Percentiles rank a stretch among this genome's conserved stretches.
These are phyloP conservation scores for Drosophila kohkoa DNA, from an alignment of 1,140 invertebrate species.

Conservation along the genomic window DNA sequence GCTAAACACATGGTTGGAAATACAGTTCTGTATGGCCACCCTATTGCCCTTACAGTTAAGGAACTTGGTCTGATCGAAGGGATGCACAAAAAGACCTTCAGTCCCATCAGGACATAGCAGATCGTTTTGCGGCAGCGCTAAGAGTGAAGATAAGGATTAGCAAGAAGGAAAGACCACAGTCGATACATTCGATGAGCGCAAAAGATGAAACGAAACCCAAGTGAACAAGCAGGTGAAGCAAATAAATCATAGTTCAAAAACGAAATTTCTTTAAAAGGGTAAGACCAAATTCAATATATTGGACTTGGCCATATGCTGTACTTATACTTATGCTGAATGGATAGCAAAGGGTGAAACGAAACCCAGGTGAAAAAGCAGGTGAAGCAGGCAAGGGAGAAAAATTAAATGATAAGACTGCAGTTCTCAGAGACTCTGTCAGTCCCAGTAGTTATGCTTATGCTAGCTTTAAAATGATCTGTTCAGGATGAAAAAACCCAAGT, in stretches of 20 bases:
- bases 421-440: not conserved
- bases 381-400: slow-evolving; percentile 24
- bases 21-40: slow-evolving; percentile 88
- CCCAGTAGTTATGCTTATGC: not conserved
- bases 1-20: slow-evolving; percentile 88
- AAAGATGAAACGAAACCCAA: slow-evolving; percentile 29
- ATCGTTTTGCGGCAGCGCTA: slow-evolving; percentile 51
- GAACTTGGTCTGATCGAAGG: slow-evolving; percentile 88
- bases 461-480: slow-evolving; percentile 20
- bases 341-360: slow-evolving; percentile 29
- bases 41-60: slow-evolving; percentile 87
- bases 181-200: not conserved
- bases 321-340: slow-evolving; percentile 14
- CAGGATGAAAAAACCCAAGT: slow-evolving; percentile 35
- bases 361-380: slow-evolving; percentile 54
- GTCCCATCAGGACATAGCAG: slow-evolving; percentile 50
- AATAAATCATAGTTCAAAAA: not conserved
- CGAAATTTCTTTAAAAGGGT: no score
- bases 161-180: not conserved
- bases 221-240: slow-evolving; percentile 51
- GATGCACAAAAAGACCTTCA: slow-evolving; percentile 87
- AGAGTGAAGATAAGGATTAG: slow-evolving; percentile 64
- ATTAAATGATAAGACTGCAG: no score
- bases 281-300: no score
- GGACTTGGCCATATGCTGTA: no score